Conservation (phyloP, 1,140 invertebrate species). For the Steinernema khuongi region DNA sequence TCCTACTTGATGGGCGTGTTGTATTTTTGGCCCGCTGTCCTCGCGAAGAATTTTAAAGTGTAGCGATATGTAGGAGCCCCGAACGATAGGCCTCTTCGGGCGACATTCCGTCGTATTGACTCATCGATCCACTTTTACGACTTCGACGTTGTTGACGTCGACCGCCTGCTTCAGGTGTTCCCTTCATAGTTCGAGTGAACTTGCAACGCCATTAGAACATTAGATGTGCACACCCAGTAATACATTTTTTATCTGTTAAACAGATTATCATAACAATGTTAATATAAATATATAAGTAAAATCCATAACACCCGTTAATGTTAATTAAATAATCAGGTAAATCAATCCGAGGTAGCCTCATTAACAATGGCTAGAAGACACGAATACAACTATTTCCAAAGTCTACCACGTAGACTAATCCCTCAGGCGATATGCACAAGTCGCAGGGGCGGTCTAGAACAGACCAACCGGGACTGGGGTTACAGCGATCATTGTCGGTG, state of each 20-base stretch:
- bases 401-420: constrained; percentile 67
- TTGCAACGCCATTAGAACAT: too few relatives aligned
- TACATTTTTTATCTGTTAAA: constrained; percentile 12
- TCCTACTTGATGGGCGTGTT: too few relatives aligned
- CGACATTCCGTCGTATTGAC: too few relatives aligned
- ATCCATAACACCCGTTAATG: neutral
- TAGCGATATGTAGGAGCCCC: too few relatives aligned
- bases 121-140: too few relatives aligned
- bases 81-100: too few relatives aligned
- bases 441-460: constrained; percentile 66
- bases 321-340: neutral
- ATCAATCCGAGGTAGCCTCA: neutral
- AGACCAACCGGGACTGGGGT: neutral
- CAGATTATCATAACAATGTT: constrained; percentile 7
- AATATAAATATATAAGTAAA: neutral
- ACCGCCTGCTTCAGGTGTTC: too few relatives aligned
- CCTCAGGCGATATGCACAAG: constrained; percentile 65
- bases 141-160: too few relatives aligned
- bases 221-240: neutral
- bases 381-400: constrained; percentile 68
- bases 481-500: neutral
- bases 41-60: too few relatives aligned
- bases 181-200: too few relatives aligned
- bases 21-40: too few relatives aligned
- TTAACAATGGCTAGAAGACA: constrained; percentile 60